phyloP scores from a whole-genome alignment of 2,888 invertebrate genomes.

The Adineta ricciae region DNA sequence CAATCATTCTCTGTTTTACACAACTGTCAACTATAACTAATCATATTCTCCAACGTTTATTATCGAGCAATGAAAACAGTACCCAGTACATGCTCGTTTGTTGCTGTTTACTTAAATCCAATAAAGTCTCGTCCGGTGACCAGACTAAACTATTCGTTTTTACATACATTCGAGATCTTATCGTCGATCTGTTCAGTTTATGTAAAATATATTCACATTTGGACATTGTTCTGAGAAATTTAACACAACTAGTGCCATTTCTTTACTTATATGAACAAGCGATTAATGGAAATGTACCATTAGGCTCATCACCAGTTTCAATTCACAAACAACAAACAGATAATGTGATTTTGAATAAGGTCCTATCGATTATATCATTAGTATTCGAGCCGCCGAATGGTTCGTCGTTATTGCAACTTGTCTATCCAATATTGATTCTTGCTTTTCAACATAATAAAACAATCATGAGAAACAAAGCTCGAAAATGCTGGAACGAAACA shows the following conservation, averaged over 20 bases:
- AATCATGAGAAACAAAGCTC: background rate
- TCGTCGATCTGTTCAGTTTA: background rate
- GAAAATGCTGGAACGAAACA: constrained; percentile 19
- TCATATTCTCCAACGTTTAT: background rate
- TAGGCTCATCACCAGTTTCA: background rate
- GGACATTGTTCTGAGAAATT: background rate
- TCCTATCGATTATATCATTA: background rate
- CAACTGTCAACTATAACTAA: background rate
- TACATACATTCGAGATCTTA: background rate
- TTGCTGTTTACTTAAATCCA: background rate
- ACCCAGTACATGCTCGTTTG: background rate
- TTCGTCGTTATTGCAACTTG: background rate
- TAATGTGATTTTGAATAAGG: background rate
- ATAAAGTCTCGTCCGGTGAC: background rate
- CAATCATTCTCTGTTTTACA: background rate
- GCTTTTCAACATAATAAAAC: constrained; percentile 16
- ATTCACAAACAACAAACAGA: background rate
- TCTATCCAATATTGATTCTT: constrained; percentile 2
- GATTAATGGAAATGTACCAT: background rate
- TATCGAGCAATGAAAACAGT: background rate
- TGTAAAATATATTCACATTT: constrained; percentile 13
- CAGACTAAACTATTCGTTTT: background rate
- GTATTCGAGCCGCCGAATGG: background rate
- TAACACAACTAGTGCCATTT: background rate
- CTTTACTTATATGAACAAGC: background rate